These are phyloP conservation scores for Iselma pallidipennis DNA, from an alignment of 2,888 invertebrate species.

Conservation along the genomic window DNA sequence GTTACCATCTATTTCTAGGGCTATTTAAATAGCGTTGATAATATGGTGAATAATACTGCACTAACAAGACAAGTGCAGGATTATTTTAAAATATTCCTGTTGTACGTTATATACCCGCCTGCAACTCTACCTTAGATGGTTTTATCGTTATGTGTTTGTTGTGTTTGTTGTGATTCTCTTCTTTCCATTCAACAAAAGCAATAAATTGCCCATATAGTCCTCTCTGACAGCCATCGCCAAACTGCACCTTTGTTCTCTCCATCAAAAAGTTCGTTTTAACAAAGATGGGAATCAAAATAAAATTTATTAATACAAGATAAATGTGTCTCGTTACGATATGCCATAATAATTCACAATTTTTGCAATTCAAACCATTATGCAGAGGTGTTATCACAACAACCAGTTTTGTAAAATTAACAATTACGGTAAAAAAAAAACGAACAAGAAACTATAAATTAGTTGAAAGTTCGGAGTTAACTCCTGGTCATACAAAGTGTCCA, in stretches of 20 bases:
- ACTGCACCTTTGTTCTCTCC: neutral
- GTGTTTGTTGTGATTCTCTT: too few relatives aligned
- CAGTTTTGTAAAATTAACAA: too few relatives aligned
- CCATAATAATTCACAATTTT: neutral
- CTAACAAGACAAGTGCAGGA: slow-evolving; percentile 18
- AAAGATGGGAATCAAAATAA: too few relatives aligned
- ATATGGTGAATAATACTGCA: slow-evolving; percentile 18
- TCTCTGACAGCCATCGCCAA: neutral
- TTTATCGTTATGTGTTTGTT: neutral
- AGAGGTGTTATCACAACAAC: neutral
- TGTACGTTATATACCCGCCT: neutral
- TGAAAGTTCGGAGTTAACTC: too few relatives aligned
- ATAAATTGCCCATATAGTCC: neutral
- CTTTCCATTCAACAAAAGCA: neutral
- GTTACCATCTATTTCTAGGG: neutral
- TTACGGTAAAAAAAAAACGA: too few relatives aligned
- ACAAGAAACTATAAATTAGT: too few relatives aligned
- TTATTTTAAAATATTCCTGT: neutral
- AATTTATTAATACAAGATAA: too few relatives aligned
- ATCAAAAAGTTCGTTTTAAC: too few relatives aligned
- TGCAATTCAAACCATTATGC: too few relatives aligned
- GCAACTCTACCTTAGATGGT: neutral
- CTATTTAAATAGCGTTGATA: slow-evolving; percentile 14
- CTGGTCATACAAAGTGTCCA: too few relatives aligned
- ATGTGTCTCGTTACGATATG: too few relatives aligned